These are phyloP conservation scores for Cossypha caffra DNA, from an alignment of 2,797 vertebrate species.

Conservation along the genomic window DNA sequence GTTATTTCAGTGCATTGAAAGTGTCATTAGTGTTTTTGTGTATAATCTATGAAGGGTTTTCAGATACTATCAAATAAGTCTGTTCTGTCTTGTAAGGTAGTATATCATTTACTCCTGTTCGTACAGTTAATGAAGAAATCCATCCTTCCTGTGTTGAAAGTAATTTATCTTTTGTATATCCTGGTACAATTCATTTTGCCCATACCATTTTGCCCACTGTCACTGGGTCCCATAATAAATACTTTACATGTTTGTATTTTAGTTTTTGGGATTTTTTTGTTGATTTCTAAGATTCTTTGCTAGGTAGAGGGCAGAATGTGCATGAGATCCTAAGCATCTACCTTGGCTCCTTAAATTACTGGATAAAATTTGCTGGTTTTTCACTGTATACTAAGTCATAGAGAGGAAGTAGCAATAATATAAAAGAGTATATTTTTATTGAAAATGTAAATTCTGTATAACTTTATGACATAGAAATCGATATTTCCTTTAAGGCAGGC, in stretches of 20 bases:
- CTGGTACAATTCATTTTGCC: neutral
- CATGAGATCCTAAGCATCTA: neutral
- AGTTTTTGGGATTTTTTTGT: neutral
- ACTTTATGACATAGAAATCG: neutral
- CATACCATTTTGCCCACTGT: neutral
- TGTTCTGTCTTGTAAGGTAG: neutral
- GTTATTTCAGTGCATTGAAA: neutral
- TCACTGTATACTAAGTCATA: neutral
- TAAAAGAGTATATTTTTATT: neutral
- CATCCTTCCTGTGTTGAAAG: neutral
- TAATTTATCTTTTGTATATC: neutral
- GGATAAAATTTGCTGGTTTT: neutral
- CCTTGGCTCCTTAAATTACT: neutral
- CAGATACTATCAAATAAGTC: neutral
- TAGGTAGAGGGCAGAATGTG: neutral
- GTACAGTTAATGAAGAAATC: neutral
- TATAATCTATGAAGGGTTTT: slow-evolving; percentile 8
- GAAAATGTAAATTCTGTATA: neutral
- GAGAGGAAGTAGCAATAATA: neutral
- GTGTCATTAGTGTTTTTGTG: neutral
- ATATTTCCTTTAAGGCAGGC: neutral
- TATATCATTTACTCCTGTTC: neutral
- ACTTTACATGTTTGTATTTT: neutral
- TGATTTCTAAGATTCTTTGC: neutral
- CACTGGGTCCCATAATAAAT: neutral